A percentile compares a stretch with the other conserved stretches of the same genome.
Conservation (phyloP, 2,113 vertebrate species). For the Atrichornis clamosus region DNA sequence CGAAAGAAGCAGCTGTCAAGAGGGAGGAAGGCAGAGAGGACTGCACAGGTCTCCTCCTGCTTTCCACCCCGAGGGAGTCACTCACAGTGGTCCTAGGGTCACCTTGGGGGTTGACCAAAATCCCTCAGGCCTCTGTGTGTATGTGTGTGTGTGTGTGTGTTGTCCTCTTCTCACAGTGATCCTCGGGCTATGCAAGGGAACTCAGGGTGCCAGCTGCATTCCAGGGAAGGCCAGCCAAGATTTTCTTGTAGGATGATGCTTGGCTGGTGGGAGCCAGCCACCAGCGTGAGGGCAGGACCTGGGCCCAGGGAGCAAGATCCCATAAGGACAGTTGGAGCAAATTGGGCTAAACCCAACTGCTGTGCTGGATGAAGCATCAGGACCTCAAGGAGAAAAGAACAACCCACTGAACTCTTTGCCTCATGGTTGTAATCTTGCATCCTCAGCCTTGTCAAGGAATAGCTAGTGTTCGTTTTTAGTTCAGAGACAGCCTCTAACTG, state of each 20-base stretch:
- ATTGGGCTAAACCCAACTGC: neutral
- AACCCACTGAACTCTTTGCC: neutral
- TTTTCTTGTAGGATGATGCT: neutral
- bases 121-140: neutral
- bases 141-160: too few relatives aligned
- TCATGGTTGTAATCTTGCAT: neutral
- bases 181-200: neutral
- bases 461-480: neutral
- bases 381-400: neutral
- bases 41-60: neutral
- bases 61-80: fast-evolving
- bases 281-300: neutral
- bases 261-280: neutral
- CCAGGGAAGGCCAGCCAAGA: neutral
- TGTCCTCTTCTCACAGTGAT: neutral
- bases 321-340: fast-evolving
- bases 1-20: neutral
- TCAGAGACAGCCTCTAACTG: neutral
- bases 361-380: neutral
- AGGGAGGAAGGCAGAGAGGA: neutral
- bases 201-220: neutral
- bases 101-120: neutral
- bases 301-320: neutral
- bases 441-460: neutral
- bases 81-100: neutral